Conservation (phyloP, 1,140 invertebrate genomes). For the Rhopalosiphum padi region DNA sequence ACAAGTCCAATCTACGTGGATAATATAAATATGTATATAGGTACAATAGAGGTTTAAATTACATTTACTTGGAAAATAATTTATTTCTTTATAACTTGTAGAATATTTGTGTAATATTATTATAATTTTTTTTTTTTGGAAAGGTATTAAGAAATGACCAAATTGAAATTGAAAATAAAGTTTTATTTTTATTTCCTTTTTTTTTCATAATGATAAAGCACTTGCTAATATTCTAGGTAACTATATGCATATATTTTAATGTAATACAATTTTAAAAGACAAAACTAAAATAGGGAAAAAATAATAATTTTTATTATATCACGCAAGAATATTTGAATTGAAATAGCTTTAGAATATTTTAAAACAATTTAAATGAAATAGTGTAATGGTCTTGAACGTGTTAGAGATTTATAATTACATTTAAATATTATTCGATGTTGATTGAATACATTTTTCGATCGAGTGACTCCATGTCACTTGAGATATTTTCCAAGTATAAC, state of each 20-base stretch:
- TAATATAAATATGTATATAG: neutral
- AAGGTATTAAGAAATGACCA: neutral
- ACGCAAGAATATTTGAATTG: neutral
- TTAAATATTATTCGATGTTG: neutral
- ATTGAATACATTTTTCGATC: neutral
- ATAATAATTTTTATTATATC: neutral
- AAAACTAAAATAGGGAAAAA: neutral
- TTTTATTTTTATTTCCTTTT: neutral
- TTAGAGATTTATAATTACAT: neutral
- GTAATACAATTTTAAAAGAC: neutral
- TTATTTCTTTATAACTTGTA: neutral
- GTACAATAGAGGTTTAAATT: constrained; percentile 5
- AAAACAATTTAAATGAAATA: neutral
- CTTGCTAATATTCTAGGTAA: neutral
- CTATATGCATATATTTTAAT: neutral
- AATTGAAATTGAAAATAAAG: constrained; percentile 17
- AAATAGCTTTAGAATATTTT: neutral
- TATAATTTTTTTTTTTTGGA: neutral
- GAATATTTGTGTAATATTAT: neutral
- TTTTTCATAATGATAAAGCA: neutral
- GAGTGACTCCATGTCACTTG: neutral
- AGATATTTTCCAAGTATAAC: neutral
- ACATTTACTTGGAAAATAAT: neutral
- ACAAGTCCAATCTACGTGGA: neutral
- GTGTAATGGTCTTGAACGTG: neutral